Base-by-base conservation (phyloP, 2,888 invertebrate species). In the Luffia ferchaultella region DNA sequence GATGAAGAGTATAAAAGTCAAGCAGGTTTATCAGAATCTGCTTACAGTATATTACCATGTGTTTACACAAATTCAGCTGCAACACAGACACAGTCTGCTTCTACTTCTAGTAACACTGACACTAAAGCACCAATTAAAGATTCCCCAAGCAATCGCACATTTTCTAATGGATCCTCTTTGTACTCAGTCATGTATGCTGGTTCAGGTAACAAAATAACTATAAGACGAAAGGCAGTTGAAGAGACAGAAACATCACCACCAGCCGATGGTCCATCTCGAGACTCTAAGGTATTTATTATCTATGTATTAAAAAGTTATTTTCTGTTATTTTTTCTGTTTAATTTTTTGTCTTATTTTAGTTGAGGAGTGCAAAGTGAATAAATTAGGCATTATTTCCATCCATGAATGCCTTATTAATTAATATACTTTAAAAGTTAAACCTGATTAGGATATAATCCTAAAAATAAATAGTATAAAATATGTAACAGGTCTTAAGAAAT, bases 171-270 rank as follows among this genome's bases (percentile, higher is more conserved):
- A 42, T 76, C 78, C 20, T 74, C 82, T 45, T 61, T 76, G 67
- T 93, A 93, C 74, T 93, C 93, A 55, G 92, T 93, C 45, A 87
- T 92, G 85, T 92, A 92, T 74, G 90, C 92, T 50, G 92, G 92
- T 16, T 87, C 89, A 57, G 92, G 92, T 49, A 93, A 92, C 70
- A 93, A 93, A 85, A 92, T 93, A 60, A 93, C 92, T 45, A 92
- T 93, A 58, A 93, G 93, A 70, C 85, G 93, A 58, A 93, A 92
- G 84, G 88, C 88, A 51, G 79, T 88, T 2, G 88, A 88, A 56
- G 88, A 87, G 49, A 73, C 74, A 30, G 86, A 86, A 16, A 60
- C 65, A 53, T 62, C 74, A 19, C 67, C 70, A 62, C 85, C 74
- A 57, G 72, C 55, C 58, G 80, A 79, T 54, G 60, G 69, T 47